These are phyloP conservation scores for Eubucco bourcierii DNA, from an alignment of 2,113 vertebrate species.

Conservation along the genomic window DNA sequence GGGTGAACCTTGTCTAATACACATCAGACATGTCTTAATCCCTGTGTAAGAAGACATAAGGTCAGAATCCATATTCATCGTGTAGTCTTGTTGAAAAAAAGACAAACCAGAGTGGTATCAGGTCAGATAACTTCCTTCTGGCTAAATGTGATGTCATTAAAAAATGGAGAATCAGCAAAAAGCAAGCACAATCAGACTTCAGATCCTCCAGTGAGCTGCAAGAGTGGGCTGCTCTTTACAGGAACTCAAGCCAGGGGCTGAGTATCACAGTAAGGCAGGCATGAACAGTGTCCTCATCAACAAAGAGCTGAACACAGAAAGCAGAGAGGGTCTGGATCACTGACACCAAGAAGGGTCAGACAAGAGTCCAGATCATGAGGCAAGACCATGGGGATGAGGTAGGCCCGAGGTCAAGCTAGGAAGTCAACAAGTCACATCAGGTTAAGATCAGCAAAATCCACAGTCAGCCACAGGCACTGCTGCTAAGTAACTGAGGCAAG, in stretches of 20 bases:
- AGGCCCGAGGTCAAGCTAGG: not conserved
- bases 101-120: not conserved
- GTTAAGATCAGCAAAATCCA: not conserved
- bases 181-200: not conserved
- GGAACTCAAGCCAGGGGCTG: not conserved
- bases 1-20: not conserved
- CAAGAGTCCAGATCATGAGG: not conserved
- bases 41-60: not conserved
- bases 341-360: accelerated
- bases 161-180: not conserved
- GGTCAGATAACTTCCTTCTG: not conserved
- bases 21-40: not conserved
- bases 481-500: not conserved
- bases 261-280: not conserved
- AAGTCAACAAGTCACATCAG: not conserved
- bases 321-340: not conserved
- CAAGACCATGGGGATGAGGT: not conserved
- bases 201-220: not conserved
- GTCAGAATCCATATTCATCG: not conserved
- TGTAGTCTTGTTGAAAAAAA: not conserved
- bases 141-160: not conserved
- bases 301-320: not conserved
- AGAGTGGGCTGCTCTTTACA: not conserved
- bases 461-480: not conserved
- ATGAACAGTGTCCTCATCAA: accelerated